Conservation (phyloP, 2,797 vertebrate genomes). For the Dipus sagitta region DNA sequence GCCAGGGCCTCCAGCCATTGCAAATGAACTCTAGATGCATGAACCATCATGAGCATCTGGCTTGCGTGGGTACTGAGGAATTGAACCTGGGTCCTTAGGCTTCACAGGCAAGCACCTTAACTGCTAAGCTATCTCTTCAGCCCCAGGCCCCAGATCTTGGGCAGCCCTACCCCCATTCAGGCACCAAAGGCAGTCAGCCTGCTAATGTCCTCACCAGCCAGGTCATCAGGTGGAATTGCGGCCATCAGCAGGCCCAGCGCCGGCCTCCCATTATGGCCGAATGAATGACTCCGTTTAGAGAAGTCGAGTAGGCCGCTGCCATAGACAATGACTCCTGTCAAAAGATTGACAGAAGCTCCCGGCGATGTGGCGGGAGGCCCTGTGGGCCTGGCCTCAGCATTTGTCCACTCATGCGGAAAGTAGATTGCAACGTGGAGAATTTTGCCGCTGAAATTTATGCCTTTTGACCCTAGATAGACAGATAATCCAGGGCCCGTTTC, state of each 20-base stretch:
- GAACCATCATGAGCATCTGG: too few species aligned
- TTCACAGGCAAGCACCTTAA: too few species aligned
- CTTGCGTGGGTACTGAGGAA: too few species aligned
- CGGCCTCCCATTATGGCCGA: slow-evolving; percentile 72
- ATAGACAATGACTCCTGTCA: slow-evolving; percentile 88
- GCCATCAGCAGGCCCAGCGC: slow-evolving; percentile 56
- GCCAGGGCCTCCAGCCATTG: too few species aligned
- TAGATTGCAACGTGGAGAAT: slow-evolving; percentile 84
- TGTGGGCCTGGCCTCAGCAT: slow-evolving; percentile 76
- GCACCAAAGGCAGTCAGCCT: not conserved
- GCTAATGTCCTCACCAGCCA: not conserved
- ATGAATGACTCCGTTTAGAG: slow-evolving; percentile 73
- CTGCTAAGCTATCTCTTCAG: too few species aligned
- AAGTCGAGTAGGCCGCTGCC: slow-evolving; percentile 53
- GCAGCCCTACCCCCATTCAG: not conserved
- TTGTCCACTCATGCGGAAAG: slow-evolving; percentile 91
- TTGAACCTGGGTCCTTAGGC: too few species aligned
- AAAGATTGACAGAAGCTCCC: slow-evolving; percentile 86
- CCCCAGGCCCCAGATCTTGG: not conserved
- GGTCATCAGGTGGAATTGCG: slow-evolving; percentile 39
- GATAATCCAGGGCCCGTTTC: slow-evolving; percentile 79
- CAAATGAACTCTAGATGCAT: too few species aligned
- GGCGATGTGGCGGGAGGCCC: slow-evolving; percentile 85
- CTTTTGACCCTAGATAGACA: slow-evolving; percentile 86
- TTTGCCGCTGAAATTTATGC: slow-evolving; percentile 85